These are phyloP conservation scores for Tenebrosternarchus preto DNA, from an alignment of 2,113 vertebrate species.

Conservation along the genomic window DNA sequence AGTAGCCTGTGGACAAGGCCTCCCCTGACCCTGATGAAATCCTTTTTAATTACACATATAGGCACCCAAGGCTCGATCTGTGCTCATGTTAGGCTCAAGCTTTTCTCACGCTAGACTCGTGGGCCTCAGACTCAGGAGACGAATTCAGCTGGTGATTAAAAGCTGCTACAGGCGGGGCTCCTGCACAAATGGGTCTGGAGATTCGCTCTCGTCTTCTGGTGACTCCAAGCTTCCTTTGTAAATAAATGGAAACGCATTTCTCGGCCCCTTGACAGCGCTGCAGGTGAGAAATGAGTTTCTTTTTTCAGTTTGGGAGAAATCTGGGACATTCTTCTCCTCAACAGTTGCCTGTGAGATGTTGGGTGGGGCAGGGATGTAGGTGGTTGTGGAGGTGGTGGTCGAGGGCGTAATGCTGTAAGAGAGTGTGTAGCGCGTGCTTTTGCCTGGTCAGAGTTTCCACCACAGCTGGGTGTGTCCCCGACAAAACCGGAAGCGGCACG, in stretches of 20 bases:
- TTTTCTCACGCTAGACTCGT: neutral
- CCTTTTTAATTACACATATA: conserved; percentile 49
- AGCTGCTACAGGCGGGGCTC: neutral
- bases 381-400: neutral
- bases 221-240: neutral
- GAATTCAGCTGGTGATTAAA: conserved; percentile 34
- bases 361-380: neutral
- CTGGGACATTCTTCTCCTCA: conserved; percentile 37
- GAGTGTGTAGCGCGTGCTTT: too few species aligned
- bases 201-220: neutral
- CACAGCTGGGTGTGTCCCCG: neutral
- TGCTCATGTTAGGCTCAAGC: neutral
- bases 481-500: conserved; percentile 3
- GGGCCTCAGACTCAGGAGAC: neutral
- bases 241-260: conserved; percentile 19
- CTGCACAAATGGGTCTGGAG: neutral
- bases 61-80: conserved; percentile 1
- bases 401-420: too few species aligned
- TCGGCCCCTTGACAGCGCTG: neutral
- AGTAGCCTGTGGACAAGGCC: neutral
- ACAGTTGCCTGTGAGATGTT: conserved; percentile 37
- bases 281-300: neutral
- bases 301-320: conserved; percentile 43
- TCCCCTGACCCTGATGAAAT: conserved; percentile 21
- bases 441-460: neutral